Evolutionary conservation across 1,140 invertebrate genomes (phyloP), one percentile per base, ranked within the genome.

Genomic region (Oreohelix idahoensis): DNA sequence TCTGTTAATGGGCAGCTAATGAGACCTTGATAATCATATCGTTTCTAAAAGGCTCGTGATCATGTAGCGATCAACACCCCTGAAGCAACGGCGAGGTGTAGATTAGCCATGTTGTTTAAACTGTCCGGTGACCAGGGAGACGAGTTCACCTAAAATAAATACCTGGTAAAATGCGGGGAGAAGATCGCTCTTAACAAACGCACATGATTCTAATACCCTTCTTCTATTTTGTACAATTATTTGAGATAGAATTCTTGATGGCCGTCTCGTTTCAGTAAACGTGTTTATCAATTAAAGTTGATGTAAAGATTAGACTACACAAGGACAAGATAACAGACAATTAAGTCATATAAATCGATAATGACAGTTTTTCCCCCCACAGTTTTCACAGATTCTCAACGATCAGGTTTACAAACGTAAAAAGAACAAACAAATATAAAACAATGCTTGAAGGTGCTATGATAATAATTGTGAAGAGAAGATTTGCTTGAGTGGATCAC

Each of bases 31-130:
- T 29, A 73, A 73, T 42, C 71, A 73, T 2, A 73, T 73, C 71
- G 36, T 11, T 66, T 66, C n/a, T 66, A 35, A 66, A 35, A 66
- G 63, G 29, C 53, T 58, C 53, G 53, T 58, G 53, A 58, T 58
- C 53, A 58, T 17, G 63, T 32, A 66, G 29, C 63, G 63, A 66
- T 66, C 63, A 66, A 66, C 63, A 66, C n/a, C 63, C 63, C 17
- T 29, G 29, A 66, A 32, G 63, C 63, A 35, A 1, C 5, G 5
- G 8, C 63, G 29, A 32, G 29, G 63, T 32, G 53, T 66, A 66
- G 63, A 66, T 66, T 66, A 66, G 63, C 63, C 63, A 66, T 32
- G 63, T 66, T 32, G 63, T 66, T 66, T 32, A 66, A 66, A 66
- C 63, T 66, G 63, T 66, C 53, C 53, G 53, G 53, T n/a, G 53